These are phyloP conservation scores for Uria lomvia DNA, from an alignment of 2,113 vertebrate genomes.

Conservation along the genomic window DNA sequence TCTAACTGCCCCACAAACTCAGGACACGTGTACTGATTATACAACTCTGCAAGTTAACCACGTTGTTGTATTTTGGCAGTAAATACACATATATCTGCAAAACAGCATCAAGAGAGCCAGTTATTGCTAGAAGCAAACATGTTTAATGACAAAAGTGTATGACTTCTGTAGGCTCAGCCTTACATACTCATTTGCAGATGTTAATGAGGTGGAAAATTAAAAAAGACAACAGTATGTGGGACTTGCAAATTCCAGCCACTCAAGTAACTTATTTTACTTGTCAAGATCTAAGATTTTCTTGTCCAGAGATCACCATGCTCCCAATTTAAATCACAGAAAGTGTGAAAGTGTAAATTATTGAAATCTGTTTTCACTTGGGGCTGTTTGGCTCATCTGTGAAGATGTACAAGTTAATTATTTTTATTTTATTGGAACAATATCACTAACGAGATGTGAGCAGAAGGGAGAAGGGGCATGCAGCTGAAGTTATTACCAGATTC, in stretches of 20 bases:
- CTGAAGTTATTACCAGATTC: background rate
- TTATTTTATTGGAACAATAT: conserved; percentile 18
- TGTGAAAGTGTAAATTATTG: background rate
- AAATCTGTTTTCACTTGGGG: background rate
- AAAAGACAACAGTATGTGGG: conserved; percentile 52
- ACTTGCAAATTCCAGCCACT: conserved; percentile 26
- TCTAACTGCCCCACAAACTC: background rate
- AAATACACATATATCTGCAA: background rate
- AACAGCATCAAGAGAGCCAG: background rate
- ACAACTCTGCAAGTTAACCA: background rate
- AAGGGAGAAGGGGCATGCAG: background rate
- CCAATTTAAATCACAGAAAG: conserved; percentile 9
- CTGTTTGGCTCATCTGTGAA: background rate
- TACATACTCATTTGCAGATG: conserved; percentile 40
- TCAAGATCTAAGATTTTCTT: background rate
- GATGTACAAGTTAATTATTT: conserved; percentile 45
- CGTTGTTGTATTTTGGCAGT: background rate
- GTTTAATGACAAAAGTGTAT: conserved; percentile 32
- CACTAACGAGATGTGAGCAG: background rate
- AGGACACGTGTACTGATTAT: background rate
- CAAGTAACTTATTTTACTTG: background rate
- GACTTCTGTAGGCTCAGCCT: conserved; percentile 29
- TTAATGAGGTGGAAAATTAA: conserved; percentile 72
- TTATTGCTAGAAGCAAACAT: background rate
- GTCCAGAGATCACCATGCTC: background rate